phyloP scores from a whole-genome alignment of 2,113 vertebrate species.

The Cromileptes altivelis region DNA sequence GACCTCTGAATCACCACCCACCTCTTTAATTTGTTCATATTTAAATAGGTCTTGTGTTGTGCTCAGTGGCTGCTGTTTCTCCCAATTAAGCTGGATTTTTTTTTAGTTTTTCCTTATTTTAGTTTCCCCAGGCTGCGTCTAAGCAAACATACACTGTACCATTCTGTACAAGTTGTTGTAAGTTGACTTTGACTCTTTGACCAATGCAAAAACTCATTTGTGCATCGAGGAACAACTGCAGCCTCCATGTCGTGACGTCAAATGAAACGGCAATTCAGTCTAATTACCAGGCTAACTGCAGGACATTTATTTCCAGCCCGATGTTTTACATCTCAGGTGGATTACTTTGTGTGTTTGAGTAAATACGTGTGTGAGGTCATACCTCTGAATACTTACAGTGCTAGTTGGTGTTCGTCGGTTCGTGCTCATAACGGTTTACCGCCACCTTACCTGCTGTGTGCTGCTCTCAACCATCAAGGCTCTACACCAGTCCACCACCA shows the following conservation, averaged over 20 bases:
- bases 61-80: too few species aligned
- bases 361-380: neutral
- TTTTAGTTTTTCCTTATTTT: neutral
- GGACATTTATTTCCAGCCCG: neutral
- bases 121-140: too few species aligned
- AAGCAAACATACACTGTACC: too few species aligned
- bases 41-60: too few species aligned
- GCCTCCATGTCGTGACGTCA: neutral
- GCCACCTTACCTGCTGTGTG: constrained; percentile 27
- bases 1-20: neutral
- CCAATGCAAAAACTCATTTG: neutral
- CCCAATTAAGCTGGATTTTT: too few species aligned
- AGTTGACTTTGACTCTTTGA: neutral
- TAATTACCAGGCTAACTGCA: neutral
- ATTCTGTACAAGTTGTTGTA: too few species aligned
- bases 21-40: neutral
- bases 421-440: constrained; percentile 12
- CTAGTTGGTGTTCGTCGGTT: constrained; percentile 8
- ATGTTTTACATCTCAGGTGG: neutral
- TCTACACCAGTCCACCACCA: constrained; percentile 27
- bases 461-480: constrained; percentile 19
- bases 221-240: too few species aligned
- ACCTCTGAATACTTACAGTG: neutral
- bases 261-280: neutral
- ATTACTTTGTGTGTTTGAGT: constrained; percentile 20